Evolutionary conservation across 2,888 invertebrate species (phyloP).

Genomic region (Drosophila paramelanica): DNA sequence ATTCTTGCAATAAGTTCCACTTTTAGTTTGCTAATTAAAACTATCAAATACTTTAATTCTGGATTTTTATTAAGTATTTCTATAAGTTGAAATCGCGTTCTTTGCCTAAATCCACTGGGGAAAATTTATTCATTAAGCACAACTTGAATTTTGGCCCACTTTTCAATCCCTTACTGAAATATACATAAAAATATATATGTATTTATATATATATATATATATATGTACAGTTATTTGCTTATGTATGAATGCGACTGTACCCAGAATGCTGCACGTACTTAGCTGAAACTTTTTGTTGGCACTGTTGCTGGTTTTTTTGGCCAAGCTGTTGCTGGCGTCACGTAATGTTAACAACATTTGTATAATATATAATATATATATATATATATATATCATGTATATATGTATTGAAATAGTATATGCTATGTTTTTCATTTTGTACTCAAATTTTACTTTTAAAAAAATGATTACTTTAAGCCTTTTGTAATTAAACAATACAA

Average conservation of each 20-base stretch:
- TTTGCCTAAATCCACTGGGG: constrained; percentile 15
- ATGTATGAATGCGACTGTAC: not conserved
- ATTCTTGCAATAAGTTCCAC: not conserved
- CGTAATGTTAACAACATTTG: constrained; percentile 50
- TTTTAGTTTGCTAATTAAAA: not conserved
- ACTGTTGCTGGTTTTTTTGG: constrained; percentile 46
- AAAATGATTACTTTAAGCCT: too few relatives aligned
- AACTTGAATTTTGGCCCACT: constrained; percentile 48
- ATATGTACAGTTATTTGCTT: not conserved
- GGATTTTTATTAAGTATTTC: not conserved
- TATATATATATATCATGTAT: not conserved
- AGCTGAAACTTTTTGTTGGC: constrained; percentile 45
- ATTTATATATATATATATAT: not conserved
- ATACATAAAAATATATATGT: not conserved
- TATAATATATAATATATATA: constrained; percentile 7
- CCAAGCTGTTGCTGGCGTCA: constrained; percentile 58
- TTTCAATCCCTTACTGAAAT: constrained; percentile 25
- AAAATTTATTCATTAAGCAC: constrained; percentile 44
- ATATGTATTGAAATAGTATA: not conserved
- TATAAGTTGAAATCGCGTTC: constrained; percentile 15
- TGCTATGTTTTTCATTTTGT: not conserved
- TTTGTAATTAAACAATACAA: too few relatives aligned
- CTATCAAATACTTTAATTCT: not conserved
- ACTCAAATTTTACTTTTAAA: not conserved
- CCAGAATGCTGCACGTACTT: constrained; percentile 39